phyloP scores from a whole-genome alignment of 2,797 vertebrate species.

The Antennarius maculatus region DNA sequence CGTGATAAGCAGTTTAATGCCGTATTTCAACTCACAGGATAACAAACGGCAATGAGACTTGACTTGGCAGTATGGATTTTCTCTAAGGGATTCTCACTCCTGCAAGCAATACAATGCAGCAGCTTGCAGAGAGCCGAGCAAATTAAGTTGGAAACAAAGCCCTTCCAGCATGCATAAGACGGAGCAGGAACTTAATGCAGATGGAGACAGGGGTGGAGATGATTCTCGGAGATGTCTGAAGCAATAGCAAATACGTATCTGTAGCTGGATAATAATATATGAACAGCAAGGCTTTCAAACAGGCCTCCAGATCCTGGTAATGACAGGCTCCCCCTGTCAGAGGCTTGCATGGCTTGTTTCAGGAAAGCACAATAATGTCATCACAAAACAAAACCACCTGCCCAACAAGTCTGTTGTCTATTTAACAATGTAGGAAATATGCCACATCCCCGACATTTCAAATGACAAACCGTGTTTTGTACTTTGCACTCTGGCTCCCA shows the following conservation, averaged over 20 bases:
- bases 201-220: slow-evolving; percentile 21
- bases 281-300: slow-evolving; percentile 11
- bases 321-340: too few species aligned
- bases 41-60: slow-evolving; percentile 15
- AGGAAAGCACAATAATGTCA: not conserved
- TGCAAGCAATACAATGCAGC: slow-evolving; percentile 8
- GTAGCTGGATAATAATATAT: not conserved
- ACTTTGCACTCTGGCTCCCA: too few species aligned
- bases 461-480: too few species aligned
- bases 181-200: slow-evolving; percentile 20
- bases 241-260: not conserved
- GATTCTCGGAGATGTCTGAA: slow-evolving; percentile 12
- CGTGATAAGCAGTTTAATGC: slow-evolving; percentile 17
- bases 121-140: slow-evolving; percentile 11
- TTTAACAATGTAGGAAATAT: too few species aligned
- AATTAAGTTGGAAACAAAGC: slow-evolving; percentile 29
- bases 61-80: slow-evolving; percentile 10
- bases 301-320: slow-evolving; percentile 1
- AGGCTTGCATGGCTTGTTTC: too few species aligned
- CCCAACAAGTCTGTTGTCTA: too few species aligned
- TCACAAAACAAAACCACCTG: too few species aligned
- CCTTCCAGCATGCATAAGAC: slow-evolving; percentile 15
- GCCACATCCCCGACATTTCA: too few species aligned
- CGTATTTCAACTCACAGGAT: not conserved
- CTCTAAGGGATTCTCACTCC: slow-evolving; percentile 4